Conservation (phyloP, 2,888 invertebrate genomes). For the Lasioglossum oenotherae region DNA sequence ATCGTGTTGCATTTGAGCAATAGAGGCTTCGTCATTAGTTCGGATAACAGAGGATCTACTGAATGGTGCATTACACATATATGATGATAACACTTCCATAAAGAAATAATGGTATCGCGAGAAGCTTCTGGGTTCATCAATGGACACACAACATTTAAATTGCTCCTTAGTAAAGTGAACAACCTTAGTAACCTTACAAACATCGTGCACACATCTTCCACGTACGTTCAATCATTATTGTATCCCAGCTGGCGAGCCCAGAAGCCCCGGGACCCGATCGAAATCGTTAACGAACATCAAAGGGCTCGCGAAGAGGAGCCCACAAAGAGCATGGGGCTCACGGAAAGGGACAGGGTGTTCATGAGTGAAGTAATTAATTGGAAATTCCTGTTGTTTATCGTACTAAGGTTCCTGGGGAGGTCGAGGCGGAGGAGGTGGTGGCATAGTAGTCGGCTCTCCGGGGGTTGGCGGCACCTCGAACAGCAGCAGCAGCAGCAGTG, state of each 20-base stretch:
- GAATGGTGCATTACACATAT: background rate
- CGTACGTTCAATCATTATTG: background rate
- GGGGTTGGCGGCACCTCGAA: constrained; percentile 85
- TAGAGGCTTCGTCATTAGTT: background rate
- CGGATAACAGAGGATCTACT: background rate
- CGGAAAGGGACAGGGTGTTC: background rate
- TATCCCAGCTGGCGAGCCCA: background rate
- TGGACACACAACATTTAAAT: no score
- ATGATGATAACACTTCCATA: background rate
- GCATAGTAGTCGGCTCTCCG: constrained; percentile 79
- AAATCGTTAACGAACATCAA: background rate
- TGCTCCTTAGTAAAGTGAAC: no score
- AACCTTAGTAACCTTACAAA: background rate
- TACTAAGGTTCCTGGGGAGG: constrained; percentile 80
- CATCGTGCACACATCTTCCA: background rate
- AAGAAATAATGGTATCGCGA: background rate
- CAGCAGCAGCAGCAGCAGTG: constrained; percentile 88
- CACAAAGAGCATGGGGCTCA: background rate
- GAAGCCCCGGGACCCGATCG: background rate
- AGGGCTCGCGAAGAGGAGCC: background rate
- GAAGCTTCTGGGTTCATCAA: no score
- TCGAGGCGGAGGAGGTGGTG: constrained; percentile 78
- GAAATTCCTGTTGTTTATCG: constrained; percentile 3
- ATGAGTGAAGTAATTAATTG: constrained; percentile 27
- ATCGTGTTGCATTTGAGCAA: background rate